Base-by-base conservation (phyloP, 1,140 invertebrate genomes). In the Papilio machaon region DNA sequence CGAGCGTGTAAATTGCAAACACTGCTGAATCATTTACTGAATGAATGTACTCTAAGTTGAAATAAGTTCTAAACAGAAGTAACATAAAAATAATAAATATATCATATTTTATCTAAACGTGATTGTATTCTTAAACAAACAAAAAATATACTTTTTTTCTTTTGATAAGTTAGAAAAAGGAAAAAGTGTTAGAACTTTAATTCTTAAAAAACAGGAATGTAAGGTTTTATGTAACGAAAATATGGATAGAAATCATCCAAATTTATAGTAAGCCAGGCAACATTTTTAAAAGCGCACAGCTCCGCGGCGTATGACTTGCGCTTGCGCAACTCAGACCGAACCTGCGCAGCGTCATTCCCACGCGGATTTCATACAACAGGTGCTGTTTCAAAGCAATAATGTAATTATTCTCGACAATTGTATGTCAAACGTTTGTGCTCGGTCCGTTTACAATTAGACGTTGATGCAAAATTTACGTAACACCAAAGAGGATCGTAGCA, bases 311-410 rank as follows among this genome's bases (percentile, higher is more conserved):
- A 82, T 76, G 73, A 81, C 80, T 80, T 83, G 84, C 85, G 85
- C 79, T 91, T 92, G 87, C 91, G 88, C 89, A 93, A 94, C 82
- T 8, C 73, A 58, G 19, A 54, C 70, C 78, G 78, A 80, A 81
- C 84, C 79, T 82, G 84, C 88, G 83, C 85, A 84, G 82, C 83
- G 81, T 85, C 87, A 88, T 94, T 94, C 92, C 92, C 92, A 94
- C 92, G 92, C 92, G 89, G 90, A 94, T 92, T 94, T 93, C 89
- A 87, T 92, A 90, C 79, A 81, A 76, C 81, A 92, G 90, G 90
- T 92, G 90, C 84, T 84, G 84, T 85, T 85, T 85, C 81, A 88
- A 86, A 86, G 85, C 87, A 88, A 89, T 88, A 81, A n/a, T n/a
- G n/a, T n/a, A n/a, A 86, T 87, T 87, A 85, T 84, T 82, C 82